Base-by-base conservation (phyloP, 1,140 invertebrate genomes). In the Drosophila asahinai region DNA sequence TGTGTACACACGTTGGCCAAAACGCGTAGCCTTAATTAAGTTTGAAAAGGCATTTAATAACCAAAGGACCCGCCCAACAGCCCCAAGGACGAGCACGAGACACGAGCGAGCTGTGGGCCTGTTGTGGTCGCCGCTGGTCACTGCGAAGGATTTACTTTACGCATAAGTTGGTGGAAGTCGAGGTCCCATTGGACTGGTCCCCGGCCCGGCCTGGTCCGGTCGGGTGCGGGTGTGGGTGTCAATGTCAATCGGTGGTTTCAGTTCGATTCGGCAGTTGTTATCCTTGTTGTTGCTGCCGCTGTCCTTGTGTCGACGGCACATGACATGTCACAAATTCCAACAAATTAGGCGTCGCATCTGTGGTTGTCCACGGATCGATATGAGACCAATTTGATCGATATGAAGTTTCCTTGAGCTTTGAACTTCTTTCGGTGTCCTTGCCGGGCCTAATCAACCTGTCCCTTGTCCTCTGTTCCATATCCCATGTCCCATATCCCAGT, bases 11-110 rank as follows among this genome's bases (percentile, higher is more conserved):
- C 58, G 52, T 63, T 74, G 60, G 60, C 52, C 54, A 68, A 63
- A 77, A 83, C 73, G 71, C 58, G 73, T 81, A 84, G 64, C 74
- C 70, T 89, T 89, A 89, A 89, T 89, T 90, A 89, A 86, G 86
- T 75, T 67, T 58, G 78, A 70, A 90, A 89, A 68, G 77, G 63
- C 74, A 81, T 89, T 87, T 87, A 89, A 87, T 89, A 83, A 81
- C 66, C 67, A 67, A 73, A 77, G 67, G 80, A 62, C 77, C 80
- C 55, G 63, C 42, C 48, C 57, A n/a, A 48, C 12, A 62, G 12
- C 36, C 45, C 51, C 77, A 87, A 87, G 83, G 83, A 83, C 80
- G 80, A 80, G 60, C 40, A 73, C 15, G 43, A 77, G 47, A 70
- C 83, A 87, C 83, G 80, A 75, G 83, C 80, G 80, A 65, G 83